Base-by-base conservation (phyloP, 2,797 vertebrate genomes). In the Tokudaia muenninki region DNA sequence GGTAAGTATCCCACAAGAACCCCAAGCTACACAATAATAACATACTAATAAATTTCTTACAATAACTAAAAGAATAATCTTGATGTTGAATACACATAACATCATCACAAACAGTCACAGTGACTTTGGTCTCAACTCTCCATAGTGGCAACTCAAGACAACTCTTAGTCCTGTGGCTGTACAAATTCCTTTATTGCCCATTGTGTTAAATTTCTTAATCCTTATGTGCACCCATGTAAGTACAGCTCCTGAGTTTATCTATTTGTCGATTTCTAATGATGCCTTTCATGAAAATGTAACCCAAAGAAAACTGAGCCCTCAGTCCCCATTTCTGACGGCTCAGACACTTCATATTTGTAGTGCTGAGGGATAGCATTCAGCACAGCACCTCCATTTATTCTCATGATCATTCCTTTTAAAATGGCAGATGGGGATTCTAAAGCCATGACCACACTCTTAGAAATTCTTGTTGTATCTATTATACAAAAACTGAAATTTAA, bases 201-300 rank as follows among this genome's bases (percentile, higher is more conserved):
- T 34, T 90, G 6, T 67, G 13, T 26, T 44, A 90, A 86, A 63
- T 91, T 55, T 65, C 12, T 81, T 80, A 90, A n/a, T 57, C 8
- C 44, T 84, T 19, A 0, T 37, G 37, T 50, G 14, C 21, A 1
- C 26, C 14, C 55, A 75, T 41, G 41, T 47, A 59, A 79, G 11
- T 84, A 26, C 2, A 34, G 3, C 55, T 87, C 29, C 59, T 92
- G 14, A 26, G 13, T 81, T 70, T 74, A 4, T 84, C 61, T 47
- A 29, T 97, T 80, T 98, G 98, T 98, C 95, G 26, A 97, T 95
- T 97, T 97, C 97, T 97, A 98, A 97, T 91, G 97, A 74, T 72
- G 63, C 26, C 96, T 8, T 96, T 90, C 86, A 91, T 97, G 87
- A 55, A 78, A n/a, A 87, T 52, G 65, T 34, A 63, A 52, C 47